Evolutionary conservation across 2,797 vertebrate genomes (phyloP).

Genomic region (Parauchenoglanis ngamensis): DNA sequence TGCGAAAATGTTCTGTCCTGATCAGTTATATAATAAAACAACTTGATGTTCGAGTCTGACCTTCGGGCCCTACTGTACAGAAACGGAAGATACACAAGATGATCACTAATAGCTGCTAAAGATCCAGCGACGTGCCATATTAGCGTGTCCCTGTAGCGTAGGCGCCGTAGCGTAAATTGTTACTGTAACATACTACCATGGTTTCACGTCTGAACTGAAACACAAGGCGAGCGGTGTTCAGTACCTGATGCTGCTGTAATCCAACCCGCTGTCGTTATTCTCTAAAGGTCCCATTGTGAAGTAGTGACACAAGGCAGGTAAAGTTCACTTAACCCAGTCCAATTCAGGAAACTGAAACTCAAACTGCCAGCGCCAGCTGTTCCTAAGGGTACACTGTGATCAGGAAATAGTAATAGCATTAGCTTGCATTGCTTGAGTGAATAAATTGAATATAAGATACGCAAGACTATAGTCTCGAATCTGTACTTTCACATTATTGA

Average conservation of each 20-base stretch:
- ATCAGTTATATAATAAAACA: not conserved
- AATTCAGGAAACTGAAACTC: not conserved
- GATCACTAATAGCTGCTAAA: not conserved
- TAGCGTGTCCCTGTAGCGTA: not conserved
- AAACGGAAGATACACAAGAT: no score
- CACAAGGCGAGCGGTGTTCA: conserved; percentile 1
- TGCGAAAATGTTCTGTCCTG: not conserved
- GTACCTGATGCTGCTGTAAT: conserved; percentile 35
- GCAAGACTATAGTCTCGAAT: not conserved
- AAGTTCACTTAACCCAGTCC: conserved; percentile 7
- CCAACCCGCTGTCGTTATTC: conserved; percentile 4
- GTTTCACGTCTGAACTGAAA: conserved; percentile 29
- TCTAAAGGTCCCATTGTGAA: not conserved
- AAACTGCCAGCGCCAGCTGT: not conserved
- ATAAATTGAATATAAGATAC: not conserved
- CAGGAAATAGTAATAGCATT: not conserved
- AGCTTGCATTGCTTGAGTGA: not conserved
- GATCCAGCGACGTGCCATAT: not conserved
- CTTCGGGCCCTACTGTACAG: not conserved
- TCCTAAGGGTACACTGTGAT: not conserved
- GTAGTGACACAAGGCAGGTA: not conserved
- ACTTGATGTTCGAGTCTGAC: not conserved
- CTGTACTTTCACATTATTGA: not conserved
- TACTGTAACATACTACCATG: conserved; percentile 18
- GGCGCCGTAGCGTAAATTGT: not conserved